Conservation (phyloP, 2,888 invertebrate species). For the Pseudanteris insignis region DNA sequence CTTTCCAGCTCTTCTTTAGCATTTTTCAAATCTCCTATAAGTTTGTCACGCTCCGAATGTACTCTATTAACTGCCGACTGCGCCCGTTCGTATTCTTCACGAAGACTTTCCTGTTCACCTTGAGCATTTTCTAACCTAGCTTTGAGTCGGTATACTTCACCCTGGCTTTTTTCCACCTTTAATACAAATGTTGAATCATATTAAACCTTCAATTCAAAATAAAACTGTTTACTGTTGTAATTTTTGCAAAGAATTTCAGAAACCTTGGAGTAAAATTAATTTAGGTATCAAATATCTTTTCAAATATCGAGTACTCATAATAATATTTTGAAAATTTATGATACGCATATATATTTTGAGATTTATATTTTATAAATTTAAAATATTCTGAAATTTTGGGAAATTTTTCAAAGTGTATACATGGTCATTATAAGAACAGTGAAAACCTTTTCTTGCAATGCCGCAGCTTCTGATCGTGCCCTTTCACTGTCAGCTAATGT, state of each 20-base stretch:
- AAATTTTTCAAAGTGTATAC: not conserved
- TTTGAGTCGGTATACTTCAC: constrained; percentile 92
- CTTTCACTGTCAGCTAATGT: constrained; percentile 92
- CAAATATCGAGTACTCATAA: too few species aligned
- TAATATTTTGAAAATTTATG: too few species aligned
- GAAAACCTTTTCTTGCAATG: constrained; percentile 81
- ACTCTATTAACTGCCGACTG: constrained; percentile 85
- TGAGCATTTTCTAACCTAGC: constrained; percentile 95
- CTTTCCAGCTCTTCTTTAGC: constrained; percentile 88
- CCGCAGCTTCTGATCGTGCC: constrained; percentile 82
- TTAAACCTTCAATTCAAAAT: too few species aligned
- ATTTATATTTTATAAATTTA: too few species aligned
- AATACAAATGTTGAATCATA: too few species aligned
- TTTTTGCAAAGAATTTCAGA: too few species aligned
- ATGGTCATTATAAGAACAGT: not conserved
- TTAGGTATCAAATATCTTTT: too few species aligned
- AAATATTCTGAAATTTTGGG: too few species aligned
- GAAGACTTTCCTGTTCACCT: constrained; percentile 91
- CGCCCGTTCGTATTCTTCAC: constrained; percentile 89
- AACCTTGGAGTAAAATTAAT: too few species aligned
- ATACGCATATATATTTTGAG: too few species aligned
- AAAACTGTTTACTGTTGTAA: too few species aligned
- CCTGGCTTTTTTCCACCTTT: constrained; percentile 90
- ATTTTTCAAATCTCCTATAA: constrained; percentile 85
- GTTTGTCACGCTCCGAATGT: constrained; percentile 89